Evolutionary conservation across 2,797 vertebrate genomes (phyloP), one percentile per base, ranked within the genome.

Genomic region (Pipistrellus pygmaeus): DNA sequence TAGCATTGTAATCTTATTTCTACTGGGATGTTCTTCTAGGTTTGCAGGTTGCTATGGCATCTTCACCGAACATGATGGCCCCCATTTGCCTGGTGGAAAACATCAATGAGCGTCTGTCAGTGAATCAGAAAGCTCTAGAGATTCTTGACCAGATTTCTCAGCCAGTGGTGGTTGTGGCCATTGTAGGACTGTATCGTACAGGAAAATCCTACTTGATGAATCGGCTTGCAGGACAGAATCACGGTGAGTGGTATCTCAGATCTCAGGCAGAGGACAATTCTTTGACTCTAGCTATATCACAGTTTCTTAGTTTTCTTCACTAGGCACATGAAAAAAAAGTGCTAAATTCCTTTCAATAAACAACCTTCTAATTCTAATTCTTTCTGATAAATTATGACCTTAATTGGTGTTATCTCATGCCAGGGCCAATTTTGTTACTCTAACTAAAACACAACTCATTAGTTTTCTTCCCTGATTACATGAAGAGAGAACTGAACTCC

Each of bases 131-230:
- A 57, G 98, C 98, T 25, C 32, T 97, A 30, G 2, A 82, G 12
- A 90, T 97, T 85, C 96, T 98, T 62, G 51, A 88, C 38, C 57
- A 30, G 5, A 96, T 98, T 69, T 81, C n/a, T 0, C 95, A 93
- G 55, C 91, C 88, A 1, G 71, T 95, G 44, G 82, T 95, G 68
- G 51, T 81, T 5, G 88, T 93, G 82, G 94, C 86, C 44, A 95
- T 93, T 55, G 91, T 82, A 44, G 94, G 91, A 30, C 51, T 53
- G 18, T 95, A 95, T 51, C 76, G 91, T 21, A 90, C 94, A 8
- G 91, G 86, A 15, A 95, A 95, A 64, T 95, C 94, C 72, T 95
- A 95, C 64, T 5, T 95, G 81, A 92, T 92, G 90, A 95, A 89
- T 25, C 14, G 41, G 18, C 81, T 95, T 30, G 80, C 48, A 60